Percentiles rank a stretch among this genome's conserved stretches.
Evolutionary conservation across 2,113 vertebrate species (phyloP).

Genomic region (Hemiprocne comata): DNA sequence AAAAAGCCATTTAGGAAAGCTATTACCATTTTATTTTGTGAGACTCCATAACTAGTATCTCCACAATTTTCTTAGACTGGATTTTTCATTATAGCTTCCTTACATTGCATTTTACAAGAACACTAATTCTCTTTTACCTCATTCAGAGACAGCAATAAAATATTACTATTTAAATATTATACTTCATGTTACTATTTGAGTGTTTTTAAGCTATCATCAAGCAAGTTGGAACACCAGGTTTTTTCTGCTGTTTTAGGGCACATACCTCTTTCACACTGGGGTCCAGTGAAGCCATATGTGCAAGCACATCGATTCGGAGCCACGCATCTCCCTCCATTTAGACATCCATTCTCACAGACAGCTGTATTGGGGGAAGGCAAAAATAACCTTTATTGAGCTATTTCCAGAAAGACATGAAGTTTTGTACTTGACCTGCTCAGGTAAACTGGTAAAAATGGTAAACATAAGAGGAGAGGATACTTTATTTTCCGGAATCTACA

Average conservation of each 20-base stretch:
- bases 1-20: neutral
- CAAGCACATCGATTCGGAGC: conserved; percentile 96
- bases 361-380: conserved; percentile 77
- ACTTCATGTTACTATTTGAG: neutral
- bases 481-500: neutral
- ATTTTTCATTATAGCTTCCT: neutral
- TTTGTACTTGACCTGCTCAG: neutral
- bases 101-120: neutral
- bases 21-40: neutral
- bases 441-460: neutral
- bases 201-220: neutral
- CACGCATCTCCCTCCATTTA: conserved; percentile 94
- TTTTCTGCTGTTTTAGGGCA: neutral
- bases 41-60: neutral
- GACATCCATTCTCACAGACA: conserved; percentile 95
- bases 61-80: neutral
- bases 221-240: neutral
- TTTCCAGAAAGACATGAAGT: neutral
- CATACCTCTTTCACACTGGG: conserved; percentile 98
- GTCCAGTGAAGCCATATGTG: conserved; percentile 95
- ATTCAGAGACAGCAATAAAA: neutral
- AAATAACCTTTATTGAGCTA: neutral
- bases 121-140: neutral
- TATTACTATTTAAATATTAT: neutral
- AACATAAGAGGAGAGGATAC: neutral